These are phyloP conservation scores for Hemicordylus capensis DNA, from an alignment of 2,113 vertebrate genomes.

Conservation along the genomic window DNA sequence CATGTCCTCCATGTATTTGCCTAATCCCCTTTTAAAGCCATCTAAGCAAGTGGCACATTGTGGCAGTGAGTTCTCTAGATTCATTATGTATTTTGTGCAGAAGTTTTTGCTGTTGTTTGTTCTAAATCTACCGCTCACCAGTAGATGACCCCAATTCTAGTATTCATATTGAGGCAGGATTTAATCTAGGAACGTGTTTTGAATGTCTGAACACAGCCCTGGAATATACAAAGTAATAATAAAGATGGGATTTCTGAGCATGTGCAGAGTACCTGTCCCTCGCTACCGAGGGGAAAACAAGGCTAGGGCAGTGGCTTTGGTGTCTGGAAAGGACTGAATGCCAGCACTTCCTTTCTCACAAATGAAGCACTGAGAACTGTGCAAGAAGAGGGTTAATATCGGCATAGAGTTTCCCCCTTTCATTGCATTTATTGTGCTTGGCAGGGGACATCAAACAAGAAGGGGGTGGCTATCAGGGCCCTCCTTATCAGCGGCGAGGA, in stretches of 20 bases:
- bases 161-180: no score
- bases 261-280: neutral
- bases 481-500: constrained; percentile 93
- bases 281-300: neutral
- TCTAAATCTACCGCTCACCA: no score
- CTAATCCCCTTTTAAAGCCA: no score
- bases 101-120: no score
- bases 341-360: neutral
- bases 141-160: no score
- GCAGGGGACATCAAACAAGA: constrained; percentile 95
- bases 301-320: neutral
- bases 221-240: neutral
- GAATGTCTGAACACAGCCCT: neutral
- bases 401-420: neutral
- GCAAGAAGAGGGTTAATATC: neutral
- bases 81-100: no score
- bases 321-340: neutral
- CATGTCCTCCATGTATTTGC: no score
- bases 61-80: no score
- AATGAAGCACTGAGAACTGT: neutral
- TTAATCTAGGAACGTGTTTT: no score
- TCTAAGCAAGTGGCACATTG: no score
- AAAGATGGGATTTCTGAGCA: neutral
- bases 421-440: neutral
- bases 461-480: constrained; percentile 82